phyloP scores from a whole-genome alignment of 2,797 vertebrate species.

The Tadarida brasiliensis region DNA sequence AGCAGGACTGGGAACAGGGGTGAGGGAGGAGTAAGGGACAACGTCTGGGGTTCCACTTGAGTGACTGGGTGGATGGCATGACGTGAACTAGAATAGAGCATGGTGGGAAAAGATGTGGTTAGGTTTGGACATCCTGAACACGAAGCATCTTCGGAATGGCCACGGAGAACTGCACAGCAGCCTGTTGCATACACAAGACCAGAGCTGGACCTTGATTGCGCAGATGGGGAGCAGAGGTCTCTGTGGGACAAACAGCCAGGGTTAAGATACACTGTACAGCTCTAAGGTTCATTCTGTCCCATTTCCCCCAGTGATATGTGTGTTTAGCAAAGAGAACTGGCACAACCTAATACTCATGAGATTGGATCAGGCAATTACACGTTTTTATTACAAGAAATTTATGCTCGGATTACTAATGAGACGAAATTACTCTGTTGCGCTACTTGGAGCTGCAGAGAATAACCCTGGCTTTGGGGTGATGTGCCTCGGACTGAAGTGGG shows the following conservation, averaged over 20 bases:
- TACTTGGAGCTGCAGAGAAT: not conserved
- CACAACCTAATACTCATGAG: slow-evolving; percentile 29
- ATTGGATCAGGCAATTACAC: slow-evolving; percentile 49
- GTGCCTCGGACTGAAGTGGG: not conserved
- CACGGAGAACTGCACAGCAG: not conserved
- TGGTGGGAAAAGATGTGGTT: not conserved
- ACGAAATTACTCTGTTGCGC: not conserved
- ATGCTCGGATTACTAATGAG: slow-evolving; percentile 28
- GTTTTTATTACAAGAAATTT: slow-evolving; percentile 65
- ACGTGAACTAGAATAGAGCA: not conserved
- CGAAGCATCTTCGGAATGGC: not conserved
- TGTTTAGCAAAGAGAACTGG: slow-evolving; percentile 61
- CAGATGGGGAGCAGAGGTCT: not conserved
- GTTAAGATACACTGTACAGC: not conserved
- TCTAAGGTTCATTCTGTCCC: not conserved
- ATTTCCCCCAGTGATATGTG: not conserved
- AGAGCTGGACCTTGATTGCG: not conserved
- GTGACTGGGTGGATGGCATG: not conserved
- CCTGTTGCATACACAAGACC: not conserved
- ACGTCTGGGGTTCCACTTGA: not conserved
- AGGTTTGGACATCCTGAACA: not conserved
- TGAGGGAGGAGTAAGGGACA: not conserved
- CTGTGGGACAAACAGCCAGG: not conserved
- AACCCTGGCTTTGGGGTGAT: not conserved
- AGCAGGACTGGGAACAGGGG: not conserved